Conservation (phyloP, 1,140 invertebrate species). For the Matsumurasca onukii region DNA sequence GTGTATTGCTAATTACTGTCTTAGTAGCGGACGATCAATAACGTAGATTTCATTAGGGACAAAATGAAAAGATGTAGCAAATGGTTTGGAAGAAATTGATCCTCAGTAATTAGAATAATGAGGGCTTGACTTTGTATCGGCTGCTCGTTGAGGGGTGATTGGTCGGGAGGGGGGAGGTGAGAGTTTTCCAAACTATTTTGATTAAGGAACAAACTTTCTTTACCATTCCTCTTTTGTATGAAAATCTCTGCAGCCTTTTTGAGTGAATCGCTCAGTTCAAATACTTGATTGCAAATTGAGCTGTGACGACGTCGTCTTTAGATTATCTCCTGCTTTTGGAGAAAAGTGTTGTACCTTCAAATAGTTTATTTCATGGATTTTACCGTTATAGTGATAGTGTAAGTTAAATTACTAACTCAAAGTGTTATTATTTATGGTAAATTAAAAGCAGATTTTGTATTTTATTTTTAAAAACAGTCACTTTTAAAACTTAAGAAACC, state of each 20-base stretch:
- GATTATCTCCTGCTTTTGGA: too few relatives aligned
- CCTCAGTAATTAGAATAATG: conserved; percentile 9
- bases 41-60: conserved; percentile 3
- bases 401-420: too few relatives aligned
- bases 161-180: not conserved
- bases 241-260: conserved; percentile 14
- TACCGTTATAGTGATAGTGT: too few relatives aligned
- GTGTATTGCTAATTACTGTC: not conserved
- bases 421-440: too few relatives aligned
- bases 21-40: not conserved
- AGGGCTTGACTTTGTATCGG: conserved; percentile 19
- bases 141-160: not conserved
- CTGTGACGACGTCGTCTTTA: too few relatives aligned
- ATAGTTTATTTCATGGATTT: too few relatives aligned
- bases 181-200: conserved; percentile 17
- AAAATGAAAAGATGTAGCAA: conserved; percentile 20
- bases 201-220: conserved; percentile 22
- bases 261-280: conserved; percentile 10
- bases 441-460: too few relatives aligned
- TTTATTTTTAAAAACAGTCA: too few relatives aligned
- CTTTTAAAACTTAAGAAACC: too few relatives aligned
- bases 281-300: not conserved
- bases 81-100: conserved; percentile 14
- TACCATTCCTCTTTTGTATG: conserved; percentile 14
- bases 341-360: too few relatives aligned